Base-by-base conservation (phyloP, 2,888 invertebrate species). In the Eupeodes luniger region DNA sequence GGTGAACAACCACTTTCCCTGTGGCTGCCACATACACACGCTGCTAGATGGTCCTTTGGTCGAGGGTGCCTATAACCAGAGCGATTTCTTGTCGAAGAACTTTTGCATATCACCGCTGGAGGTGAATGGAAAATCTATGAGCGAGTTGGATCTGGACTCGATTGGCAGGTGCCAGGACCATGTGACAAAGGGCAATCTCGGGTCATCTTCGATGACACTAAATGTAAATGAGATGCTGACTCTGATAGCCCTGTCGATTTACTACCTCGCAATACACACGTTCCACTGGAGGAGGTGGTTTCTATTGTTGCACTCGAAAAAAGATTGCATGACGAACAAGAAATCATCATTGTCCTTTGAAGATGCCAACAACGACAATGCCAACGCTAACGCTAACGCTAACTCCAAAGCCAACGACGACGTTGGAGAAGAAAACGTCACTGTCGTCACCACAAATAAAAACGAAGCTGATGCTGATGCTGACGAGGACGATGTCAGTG, bases 31-130 rank as follows among this genome's bases (percentile, higher is more conserved):
- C 90, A 95, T 96, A 69, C 96, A 96, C 91, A 96, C 96, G 81
- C 95, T 98, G 49, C 94, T 97, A 76, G 96, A 96, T 79, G 96
- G 97, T 88, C 96, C 97, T 53, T 94, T 97, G 89, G 96, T 96
- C 34, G 95, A 96, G 91, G 95, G 95, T 40, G 95, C 95, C 86
- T 93, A 94, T 90, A 94, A 95, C 62, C 94, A 94, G 70, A 93
- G 94, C 82, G 96, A 96, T 83, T 97, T 97, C 91, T 94, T 96
- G 85, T 95, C 95, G 81, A 96, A 96, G 91, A 98, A 98, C 93
- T 97, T 95, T 93, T 98, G 98, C 94, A 97, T 98, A 92, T 97
- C 97, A 19, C 97, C 98, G 81, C 94, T 97, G 90, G 97, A 97
- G 92, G 96, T 96, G 89, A 97, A 97, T 90, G 97, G 97, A 0